Conservation (phyloP, 2,888 invertebrate species). For the Selenia dentaria region DNA sequence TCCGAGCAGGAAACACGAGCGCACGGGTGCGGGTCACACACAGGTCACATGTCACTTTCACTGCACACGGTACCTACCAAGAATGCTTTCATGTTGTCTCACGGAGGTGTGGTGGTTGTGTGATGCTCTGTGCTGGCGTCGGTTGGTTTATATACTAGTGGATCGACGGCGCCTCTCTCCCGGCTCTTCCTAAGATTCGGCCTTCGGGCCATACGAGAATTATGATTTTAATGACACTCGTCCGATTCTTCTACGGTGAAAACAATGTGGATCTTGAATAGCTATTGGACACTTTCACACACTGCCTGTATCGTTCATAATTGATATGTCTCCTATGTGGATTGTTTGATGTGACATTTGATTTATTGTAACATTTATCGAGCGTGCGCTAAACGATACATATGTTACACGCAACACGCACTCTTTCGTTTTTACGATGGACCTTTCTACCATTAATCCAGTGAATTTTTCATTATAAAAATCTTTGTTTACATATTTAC, state of each 20-base stretch:
- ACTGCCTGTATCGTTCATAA: constrained; percentile 32
- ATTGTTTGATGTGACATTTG: constrained; percentile 13
- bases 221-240: constrained; percentile 82
- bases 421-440: no score
- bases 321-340: constrained; percentile 8
- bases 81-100: constrained; percentile 84
- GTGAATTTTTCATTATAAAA: no score
- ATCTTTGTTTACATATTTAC: no score
- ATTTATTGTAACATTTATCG: constrained; percentile 12
- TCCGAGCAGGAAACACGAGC: constrained; percentile 60
- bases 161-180: constrained; percentile 77
- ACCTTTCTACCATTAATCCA: no score
- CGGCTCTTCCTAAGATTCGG: constrained; percentile 82
- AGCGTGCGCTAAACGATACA: constrained; percentile 5
- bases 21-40: constrained; percentile 58
- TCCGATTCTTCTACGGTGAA: constrained; percentile 78
- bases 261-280: constrained; percentile 72
- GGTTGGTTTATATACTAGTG: constrained; percentile 73
- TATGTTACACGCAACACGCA: constrained; percentile 5
- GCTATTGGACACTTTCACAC: constrained; percentile 67
- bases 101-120: constrained; percentile 79
- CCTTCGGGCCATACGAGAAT: constrained; percentile 81
- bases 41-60: constrained; percentile 82
- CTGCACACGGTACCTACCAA: constrained; percentile 81
- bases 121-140: constrained; percentile 73